Evolutionary conservation across 2,113 vertebrate genomes (phyloP).

Genomic region (Callaeas wilsoni): DNA sequence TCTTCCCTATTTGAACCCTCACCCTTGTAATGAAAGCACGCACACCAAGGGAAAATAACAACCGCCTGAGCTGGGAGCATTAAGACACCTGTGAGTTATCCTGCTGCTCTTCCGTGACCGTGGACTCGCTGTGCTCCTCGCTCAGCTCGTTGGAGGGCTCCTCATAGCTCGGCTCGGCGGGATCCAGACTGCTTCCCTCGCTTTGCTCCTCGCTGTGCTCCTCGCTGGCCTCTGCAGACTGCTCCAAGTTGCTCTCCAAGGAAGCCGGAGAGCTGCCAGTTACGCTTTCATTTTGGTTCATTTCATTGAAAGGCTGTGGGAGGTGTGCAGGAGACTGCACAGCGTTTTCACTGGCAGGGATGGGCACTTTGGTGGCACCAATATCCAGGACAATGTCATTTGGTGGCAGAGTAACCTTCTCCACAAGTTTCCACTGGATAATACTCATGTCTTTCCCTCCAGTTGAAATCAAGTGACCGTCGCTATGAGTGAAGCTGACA

Average conservation of each 20-base stretch:
- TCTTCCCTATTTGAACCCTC: conserved; percentile 61
- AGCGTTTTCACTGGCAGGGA: conserved; percentile 46
- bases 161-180: conserved; percentile 4
- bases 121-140: conserved; percentile 56
- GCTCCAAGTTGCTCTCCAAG: conserved; percentile 70
- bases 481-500: conserved; percentile 89
- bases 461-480: conserved; percentile 93
- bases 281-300: conserved; percentile 50
- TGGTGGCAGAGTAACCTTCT: conserved; percentile 77
- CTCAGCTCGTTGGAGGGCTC: conserved; percentile 64
- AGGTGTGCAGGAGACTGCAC: conserved; percentile 25
- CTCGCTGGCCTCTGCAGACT: conserved; percentile 42
- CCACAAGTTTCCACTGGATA: conserved; percentile 94
- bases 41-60: conserved; percentile 48
- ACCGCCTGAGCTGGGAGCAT: background rate
- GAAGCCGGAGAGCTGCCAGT: conserved; percentile 55
- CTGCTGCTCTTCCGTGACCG: conserved; percentile 41
- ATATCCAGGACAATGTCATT: conserved; percentile 71
- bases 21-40: conserved; percentile 62
- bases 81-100: conserved; percentile 53
- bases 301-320: conserved; percentile 39
- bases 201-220: conserved; percentile 72
- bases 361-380: conserved; percentile 50
- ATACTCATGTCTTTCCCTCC: conserved; percentile 98
- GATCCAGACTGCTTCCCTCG: conserved; percentile 68